Evolutionary conservation across 1,140 invertebrate genomes (phyloP), one percentile per base, ranked within the genome.

Genomic region (Asobara japonica): DNA sequence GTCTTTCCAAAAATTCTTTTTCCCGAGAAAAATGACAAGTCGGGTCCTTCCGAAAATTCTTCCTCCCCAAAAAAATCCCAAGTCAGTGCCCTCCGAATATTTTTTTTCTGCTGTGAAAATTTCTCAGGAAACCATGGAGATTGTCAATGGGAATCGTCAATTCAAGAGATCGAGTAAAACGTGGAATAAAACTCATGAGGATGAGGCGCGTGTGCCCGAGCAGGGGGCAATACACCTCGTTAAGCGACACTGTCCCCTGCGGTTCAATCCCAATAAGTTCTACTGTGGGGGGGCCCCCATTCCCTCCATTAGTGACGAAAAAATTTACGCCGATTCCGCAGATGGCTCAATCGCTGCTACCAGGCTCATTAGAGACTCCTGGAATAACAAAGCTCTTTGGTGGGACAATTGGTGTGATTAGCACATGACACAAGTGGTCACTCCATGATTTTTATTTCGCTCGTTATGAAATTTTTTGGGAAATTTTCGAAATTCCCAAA

Each of bases 281-380:
- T 3, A 56, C 51, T 25, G 10, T 20, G 22, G 51, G 51, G 51
- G 51, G 51, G n/a, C n/a, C 22, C 13, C 51, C 22, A 56, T 56
- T 56, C 51, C 25, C 18, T 56, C 20, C 18, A 56, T 25, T 22
- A 56, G 22, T 0, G 13, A 22, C 13, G 51, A 25, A 27, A 56
- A 56, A 25, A 5, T 56, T 3, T 56, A n/a, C 51, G 5, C 25
- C 22, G 22, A 56, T 56, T 56, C 13, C 51, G 22, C 84, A 84
- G 83, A 86, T 85, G 84, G 83, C 79, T 66, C 76, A 76, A 80
- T 18, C 51, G 76, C 80, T 80, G 78, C 76, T 75, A 78, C 80
- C 76, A 77, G 81, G 84, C 81, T 84, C 81, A 82, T 85, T 84
- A 83, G 80, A 56, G 74, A 56, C 7, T 13, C 2, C 22, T 1